Conservation (phyloP, 2,888 invertebrate species). For the Neocrepidodera transversa region DNA sequence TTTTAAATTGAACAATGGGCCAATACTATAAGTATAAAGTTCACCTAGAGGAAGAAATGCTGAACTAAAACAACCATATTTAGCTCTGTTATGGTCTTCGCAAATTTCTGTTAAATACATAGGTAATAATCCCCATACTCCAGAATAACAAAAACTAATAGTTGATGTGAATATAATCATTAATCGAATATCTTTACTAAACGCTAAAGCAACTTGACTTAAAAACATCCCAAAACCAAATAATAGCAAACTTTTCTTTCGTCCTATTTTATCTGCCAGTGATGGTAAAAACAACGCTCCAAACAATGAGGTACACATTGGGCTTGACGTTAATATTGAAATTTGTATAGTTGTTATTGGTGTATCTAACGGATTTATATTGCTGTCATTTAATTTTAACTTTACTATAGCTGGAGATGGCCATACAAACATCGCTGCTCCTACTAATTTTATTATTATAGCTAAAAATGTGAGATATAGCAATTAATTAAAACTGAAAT, state of each 20-base stretch:
- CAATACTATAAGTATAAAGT: conserved; percentile 17
- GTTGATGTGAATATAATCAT: neutral
- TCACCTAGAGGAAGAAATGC: conserved; percentile 15
- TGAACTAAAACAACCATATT: conserved; percentile 12
- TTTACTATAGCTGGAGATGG: conserved; percentile 33
- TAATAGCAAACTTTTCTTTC: conserved; percentile 70
- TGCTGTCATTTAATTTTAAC: neutral
- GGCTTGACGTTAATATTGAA: conserved; percentile 35
- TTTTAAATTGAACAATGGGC: conserved; percentile 11
- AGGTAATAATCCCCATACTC: conserved; percentile 1
- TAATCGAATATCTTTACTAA: conserved; percentile 24
- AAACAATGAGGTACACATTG: too few relatives aligned
- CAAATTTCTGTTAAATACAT: conserved; percentile 28
- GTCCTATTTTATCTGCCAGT: conserved; percentile 58
- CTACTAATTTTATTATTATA: too few relatives aligned
- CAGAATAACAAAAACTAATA: neutral
- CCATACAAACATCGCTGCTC: too few relatives aligned
- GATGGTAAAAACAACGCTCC: conserved; percentile 33
- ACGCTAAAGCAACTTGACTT: conserved; percentile 49
- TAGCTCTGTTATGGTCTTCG: conserved; percentile 17
- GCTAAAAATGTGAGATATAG: too few relatives aligned
- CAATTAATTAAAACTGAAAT: too few relatives aligned
- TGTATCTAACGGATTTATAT: conserved; percentile 36
- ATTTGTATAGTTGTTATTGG: conserved; percentile 32
- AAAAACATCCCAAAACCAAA: conserved; percentile 69